Evolutionary conservation across 1,140 invertebrate species (phyloP).

Genomic region (Lithobius niger): DNA sequence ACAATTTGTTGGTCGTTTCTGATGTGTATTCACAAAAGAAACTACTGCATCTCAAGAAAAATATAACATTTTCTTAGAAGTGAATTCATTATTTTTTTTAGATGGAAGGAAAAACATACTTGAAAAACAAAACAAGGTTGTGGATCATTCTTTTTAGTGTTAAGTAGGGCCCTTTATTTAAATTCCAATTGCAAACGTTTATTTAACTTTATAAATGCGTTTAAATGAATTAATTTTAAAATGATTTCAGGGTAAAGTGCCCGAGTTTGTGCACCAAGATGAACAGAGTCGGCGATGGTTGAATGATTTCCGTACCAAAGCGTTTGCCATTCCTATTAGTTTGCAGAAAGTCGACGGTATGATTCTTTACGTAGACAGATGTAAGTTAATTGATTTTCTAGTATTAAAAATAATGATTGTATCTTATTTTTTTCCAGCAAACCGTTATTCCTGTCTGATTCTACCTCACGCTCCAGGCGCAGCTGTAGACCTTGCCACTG

Average conservation of each 20-base stretch:
- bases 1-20: too few species aligned
- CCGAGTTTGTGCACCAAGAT: constrained; percentile 33
- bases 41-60: too few species aligned
- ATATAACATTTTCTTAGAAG: not conserved
- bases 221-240: not conserved
- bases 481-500: constrained; percentile 27
- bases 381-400: too few species aligned
- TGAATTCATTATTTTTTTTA: too few species aligned
- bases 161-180: not conserved
- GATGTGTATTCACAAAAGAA: too few species aligned
- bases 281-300: constrained; percentile 32
- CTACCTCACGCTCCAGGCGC: constrained; percentile 34
- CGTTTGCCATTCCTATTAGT: constrained; percentile 27
- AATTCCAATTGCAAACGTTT: not conserved
- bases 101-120: not conserved
- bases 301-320: constrained; percentile 32
- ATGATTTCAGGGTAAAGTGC: constrained; percentile 25
- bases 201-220: not conserved
- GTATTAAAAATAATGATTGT: too few species aligned
- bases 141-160: too few species aligned
- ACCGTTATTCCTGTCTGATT: constrained; percentile 32
- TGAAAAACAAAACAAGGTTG: too few species aligned
- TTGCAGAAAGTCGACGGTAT: constrained; percentile 31
- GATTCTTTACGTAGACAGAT: too few species aligned
- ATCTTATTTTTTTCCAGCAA: constrained; percentile 30